phyloP scores from a whole-genome alignment of 1,140 invertebrate species.

The Bombus confusus region DNA sequence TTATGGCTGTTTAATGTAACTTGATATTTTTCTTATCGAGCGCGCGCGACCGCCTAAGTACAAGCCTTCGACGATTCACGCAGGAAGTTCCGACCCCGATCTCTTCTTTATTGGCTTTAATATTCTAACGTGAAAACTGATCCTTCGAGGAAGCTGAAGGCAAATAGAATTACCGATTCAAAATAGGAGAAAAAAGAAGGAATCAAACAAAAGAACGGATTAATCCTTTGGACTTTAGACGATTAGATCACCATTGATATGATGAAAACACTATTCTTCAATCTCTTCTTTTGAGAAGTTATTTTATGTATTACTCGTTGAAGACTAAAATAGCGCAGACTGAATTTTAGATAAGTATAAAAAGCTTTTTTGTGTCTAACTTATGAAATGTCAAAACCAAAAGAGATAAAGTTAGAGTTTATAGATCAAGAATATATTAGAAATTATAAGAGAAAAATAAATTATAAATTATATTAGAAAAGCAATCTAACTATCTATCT shows the following conservation, averaged over 20 bases:
- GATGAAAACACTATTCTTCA: not conserved
- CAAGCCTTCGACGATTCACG: not conserved
- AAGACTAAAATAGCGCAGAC: not conserved
- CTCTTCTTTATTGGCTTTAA: slow-evolving; percentile 4
- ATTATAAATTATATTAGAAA: too few species aligned
- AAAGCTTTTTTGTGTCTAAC: not conserved
- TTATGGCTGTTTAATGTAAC: slow-evolving; percentile 36
- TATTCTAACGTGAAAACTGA: slow-evolving; percentile 1
- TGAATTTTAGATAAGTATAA: too few species aligned
- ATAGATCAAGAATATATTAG: too few species aligned
- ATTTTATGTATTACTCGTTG: not conserved
- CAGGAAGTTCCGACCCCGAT: slow-evolving; percentile 11
- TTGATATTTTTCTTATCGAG: slow-evolving; percentile 40
- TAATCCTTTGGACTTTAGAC: too few species aligned
- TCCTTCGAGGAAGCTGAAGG: not conserved
- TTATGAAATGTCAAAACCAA: not conserved
- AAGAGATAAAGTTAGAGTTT: not conserved
- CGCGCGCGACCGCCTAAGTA: not conserved
- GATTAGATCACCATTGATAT: not conserved
- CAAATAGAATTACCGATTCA: not conserved
- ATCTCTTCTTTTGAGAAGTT: not conserved
- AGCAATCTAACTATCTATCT: not conserved
- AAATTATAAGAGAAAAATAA: too few species aligned
- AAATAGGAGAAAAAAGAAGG: too few species aligned
- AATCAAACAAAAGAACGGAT: not conserved